These are phyloP conservation scores for Caenorhabditis sulstoni DNA, from an alignment of 2,888 invertebrate genomes.

Conservation along the genomic window DNA sequence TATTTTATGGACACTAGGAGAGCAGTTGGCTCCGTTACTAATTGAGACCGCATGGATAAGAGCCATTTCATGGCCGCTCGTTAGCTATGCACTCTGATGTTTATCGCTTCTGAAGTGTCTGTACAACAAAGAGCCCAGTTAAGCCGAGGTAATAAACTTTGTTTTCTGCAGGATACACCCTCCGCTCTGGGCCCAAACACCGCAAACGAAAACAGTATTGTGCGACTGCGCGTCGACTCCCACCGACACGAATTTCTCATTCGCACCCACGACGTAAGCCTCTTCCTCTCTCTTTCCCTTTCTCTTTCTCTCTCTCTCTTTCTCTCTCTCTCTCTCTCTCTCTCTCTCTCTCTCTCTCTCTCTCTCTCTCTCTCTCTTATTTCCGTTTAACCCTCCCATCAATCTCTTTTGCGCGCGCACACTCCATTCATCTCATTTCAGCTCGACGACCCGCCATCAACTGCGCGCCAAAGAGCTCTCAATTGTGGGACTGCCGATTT, in stretches of 20 bases:
- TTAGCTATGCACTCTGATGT: conserved; percentile 1
- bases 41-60: conserved; percentile 17
- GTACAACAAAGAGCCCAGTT: too few relatives aligned
- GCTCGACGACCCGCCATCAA: conserved; percentile 64
- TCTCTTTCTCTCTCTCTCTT: conserved; percentile 5
- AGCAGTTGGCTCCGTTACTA: conserved; percentile 21
- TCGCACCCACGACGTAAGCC: conserved; percentile 58
- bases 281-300: not conserved
- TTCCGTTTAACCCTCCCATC: conserved; percentile 27
- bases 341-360: too few relatives aligned
- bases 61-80: conserved; percentile 8
- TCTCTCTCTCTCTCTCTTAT: too few relatives aligned
- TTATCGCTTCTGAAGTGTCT: not conserved
- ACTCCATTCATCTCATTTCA: conserved; percentile 31
- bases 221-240: conserved; percentile 69
- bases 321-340: too few relatives aligned
- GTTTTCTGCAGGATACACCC: conserved; percentile 68
- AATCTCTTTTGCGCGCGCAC: conserved; percentile 13
- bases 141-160: not conserved
- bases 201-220: conserved; percentile 61
- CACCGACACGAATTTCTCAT: conserved; percentile 43
- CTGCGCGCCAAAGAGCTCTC: conserved; percentile 77
- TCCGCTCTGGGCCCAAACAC: conserved; percentile 71
- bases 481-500: conserved; percentile 78
- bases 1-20: not conserved